phyloP scores from a whole-genome alignment of 2,113 vertebrate genomes.

The Cinclus cinclus region DNA sequence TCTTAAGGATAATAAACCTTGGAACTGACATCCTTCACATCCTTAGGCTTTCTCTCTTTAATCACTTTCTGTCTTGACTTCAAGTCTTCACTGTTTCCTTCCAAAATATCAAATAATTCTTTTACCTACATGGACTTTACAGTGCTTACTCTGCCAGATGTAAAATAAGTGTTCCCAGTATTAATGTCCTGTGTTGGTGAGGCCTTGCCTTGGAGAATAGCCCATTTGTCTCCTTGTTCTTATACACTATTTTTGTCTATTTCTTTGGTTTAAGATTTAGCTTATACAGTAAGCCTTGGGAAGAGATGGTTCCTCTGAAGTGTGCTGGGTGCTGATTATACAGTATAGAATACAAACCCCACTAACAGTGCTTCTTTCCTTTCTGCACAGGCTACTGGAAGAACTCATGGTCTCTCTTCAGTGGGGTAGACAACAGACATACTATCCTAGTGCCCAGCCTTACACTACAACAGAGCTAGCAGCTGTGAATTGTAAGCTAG shows the following conservation, averaged over 20 bases:
- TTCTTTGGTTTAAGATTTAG: neutral
- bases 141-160: neutral
- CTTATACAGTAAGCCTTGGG: neutral
- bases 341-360: neutral
- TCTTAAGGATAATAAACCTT: neutral
- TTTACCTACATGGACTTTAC: neutral
- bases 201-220: neutral
- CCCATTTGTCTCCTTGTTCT: neutral
- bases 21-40: neutral
- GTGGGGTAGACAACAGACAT: constrained; percentile 92
- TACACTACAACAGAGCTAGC: constrained; percentile 89
- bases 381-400: constrained; percentile 82
- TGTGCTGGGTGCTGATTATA: neutral
- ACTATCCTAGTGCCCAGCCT: constrained; percentile 85
- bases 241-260: neutral
- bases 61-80: neutral
- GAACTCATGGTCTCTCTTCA: constrained; percentile 92
- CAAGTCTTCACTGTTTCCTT: neutral
- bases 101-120: neutral
- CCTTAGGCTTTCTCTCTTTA: neutral
- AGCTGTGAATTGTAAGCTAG: constrained; percentile 83
- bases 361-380: neutral
- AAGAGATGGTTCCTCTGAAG: neutral
- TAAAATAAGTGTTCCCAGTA: neutral
- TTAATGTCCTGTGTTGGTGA: neutral